A percentile compares a stretch with the other conserved stretches of the same genome.
Evolutionary conservation across 2,113 vertebrate genomes (phyloP).

Genomic region (Python bivittatus): DNA sequence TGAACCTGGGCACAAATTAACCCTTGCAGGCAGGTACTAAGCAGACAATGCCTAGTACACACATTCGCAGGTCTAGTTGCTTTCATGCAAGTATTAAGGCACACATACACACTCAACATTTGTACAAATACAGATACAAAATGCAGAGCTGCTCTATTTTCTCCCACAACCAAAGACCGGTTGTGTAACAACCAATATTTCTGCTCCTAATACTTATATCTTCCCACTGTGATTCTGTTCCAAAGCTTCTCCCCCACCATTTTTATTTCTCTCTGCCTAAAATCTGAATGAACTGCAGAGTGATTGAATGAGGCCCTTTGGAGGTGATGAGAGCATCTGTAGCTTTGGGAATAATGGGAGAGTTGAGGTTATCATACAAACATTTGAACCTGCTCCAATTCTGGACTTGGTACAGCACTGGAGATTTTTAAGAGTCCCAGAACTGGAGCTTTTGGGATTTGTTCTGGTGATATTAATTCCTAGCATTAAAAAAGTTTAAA

Average conservation of each 20-base stretch:
- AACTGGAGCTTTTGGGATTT: neutral
- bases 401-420: neutral
- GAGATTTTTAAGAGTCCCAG: neutral
- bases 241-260: neutral
- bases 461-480: neutral
- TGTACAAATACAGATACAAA: neutral
- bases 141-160: neutral
- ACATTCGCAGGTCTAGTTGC: neutral
- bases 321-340: too few relatives aligned
- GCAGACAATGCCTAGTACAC: neutral
- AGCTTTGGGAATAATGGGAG: neutral
- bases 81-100: neutral
- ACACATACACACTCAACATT: neutral
- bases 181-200: neutral
- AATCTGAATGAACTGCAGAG: neutral
- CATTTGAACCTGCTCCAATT: neutral
- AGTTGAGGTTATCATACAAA: conserved; percentile 2
- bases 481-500: neutral
- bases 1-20: neutral
- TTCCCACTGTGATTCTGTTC: neutral
- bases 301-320: neutral
- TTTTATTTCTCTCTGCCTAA: neutral
- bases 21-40: neutral
- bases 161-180: neutral
- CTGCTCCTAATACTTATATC: neutral